Conservation (phyloP, 2,888 invertebrate species). For the Gisinianus flammeolus region DNA sequence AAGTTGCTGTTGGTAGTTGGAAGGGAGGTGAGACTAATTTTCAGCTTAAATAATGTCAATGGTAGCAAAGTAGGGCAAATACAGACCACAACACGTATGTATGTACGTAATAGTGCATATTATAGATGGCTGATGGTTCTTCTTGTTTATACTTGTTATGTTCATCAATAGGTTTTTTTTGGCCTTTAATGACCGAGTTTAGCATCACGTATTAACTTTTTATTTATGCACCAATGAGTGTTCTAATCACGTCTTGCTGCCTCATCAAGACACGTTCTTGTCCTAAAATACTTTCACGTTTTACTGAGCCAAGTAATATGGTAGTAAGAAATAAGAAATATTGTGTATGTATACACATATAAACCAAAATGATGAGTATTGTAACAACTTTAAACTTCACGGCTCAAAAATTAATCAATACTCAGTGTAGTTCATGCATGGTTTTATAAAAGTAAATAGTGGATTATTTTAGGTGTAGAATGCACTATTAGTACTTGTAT, state of each 20-base stretch:
- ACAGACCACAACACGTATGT: constrained; percentile 2
- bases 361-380: neutral
- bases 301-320: neutral
- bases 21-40: too few species aligned
- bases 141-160: neutral
- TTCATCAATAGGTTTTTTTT: constrained; percentile 22
- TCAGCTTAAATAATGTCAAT: neutral
- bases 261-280: constrained; percentile 35
- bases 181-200: constrained; percentile 36
- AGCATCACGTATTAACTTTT: constrained; percentile 35
- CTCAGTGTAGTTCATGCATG: too few species aligned
- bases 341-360: neutral
- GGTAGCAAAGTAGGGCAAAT: neutral
- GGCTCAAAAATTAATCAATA: too few species aligned
- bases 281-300: constrained; percentile 33
- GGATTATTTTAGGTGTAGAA: too few species aligned
- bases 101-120: neutral
- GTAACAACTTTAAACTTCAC: neutral
- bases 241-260: constrained; percentile 32
- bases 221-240: constrained; percentile 19
- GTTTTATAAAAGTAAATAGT: too few species aligned
- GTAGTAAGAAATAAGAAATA: too few species aligned
- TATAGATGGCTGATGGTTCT: neutral
- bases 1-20: too few species aligned
- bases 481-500: too few species aligned